Conservation (phyloP, 2,888 invertebrate genomes). For the Mesopsocus fuscifrons region DNA sequence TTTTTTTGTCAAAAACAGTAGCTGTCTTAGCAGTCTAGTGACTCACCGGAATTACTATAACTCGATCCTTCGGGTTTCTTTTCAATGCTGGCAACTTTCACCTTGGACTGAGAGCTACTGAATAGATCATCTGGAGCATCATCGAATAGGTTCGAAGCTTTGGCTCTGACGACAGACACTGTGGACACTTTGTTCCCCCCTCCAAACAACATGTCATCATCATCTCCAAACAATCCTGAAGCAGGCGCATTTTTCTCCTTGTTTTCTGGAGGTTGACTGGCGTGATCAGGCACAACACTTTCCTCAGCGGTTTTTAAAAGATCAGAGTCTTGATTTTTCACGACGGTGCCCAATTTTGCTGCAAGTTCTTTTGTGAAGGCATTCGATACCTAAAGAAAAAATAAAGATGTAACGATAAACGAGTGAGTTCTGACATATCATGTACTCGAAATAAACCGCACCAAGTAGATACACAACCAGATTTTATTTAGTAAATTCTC, state of each 20-base stretch:
- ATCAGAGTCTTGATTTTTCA: not conserved
- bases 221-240: not conserved
- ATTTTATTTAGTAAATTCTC: no score
- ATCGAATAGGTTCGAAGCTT: conserved; percentile 1
- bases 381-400: not conserved
- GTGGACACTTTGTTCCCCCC: not conserved
- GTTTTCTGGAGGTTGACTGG: not conserved
- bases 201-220: not conserved
- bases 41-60: no score
- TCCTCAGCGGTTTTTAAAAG: not conserved
- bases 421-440: no score
- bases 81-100: no score
- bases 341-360: conserved; percentile 1
- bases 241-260: not conserved
- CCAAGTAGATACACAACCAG: no score
- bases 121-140: not conserved
- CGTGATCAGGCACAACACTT: not conserved
- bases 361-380: conserved; percentile 2
- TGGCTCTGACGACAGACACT: not conserved
- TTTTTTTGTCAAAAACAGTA: no score
- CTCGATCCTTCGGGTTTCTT: no score
- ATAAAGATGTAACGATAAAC: not conserved
- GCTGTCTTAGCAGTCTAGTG: no score
- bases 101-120: no score
- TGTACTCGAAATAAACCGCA: no score